These are phyloP conservation scores for Aporophyla lueneburgensis DNA, from an alignment of 2,888 invertebrate genomes.

Conservation along the genomic window DNA sequence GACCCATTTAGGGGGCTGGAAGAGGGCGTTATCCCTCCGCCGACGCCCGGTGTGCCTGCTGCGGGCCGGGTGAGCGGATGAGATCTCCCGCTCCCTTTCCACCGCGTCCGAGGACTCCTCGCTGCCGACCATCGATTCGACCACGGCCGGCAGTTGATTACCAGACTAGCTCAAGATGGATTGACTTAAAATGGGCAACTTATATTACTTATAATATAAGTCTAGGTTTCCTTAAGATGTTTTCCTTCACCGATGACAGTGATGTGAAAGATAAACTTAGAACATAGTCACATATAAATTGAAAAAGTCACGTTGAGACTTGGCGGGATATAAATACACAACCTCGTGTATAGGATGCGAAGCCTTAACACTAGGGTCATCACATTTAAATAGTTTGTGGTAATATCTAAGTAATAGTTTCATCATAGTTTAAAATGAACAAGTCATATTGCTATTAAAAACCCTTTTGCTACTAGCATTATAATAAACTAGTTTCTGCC, in stretches of 20 bases:
- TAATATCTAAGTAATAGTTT: neutral
- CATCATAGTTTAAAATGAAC: neutral
- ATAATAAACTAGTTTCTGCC: no score
- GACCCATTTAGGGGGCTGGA: no score
- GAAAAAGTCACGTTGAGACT: neutral
- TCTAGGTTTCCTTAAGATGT: neutral
- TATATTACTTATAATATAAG: neutral
- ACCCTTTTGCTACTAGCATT: no score
- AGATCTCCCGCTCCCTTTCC: no score
- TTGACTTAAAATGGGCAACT: neutral
- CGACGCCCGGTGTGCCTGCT: no score
- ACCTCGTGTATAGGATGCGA: no score
- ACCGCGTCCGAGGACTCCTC: no score
- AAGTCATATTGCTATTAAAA: no score
- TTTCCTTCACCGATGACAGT: neutral
- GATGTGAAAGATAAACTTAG: neutral
- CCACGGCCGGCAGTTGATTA: neutral
- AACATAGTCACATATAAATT: neutral
- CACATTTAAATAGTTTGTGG: neutral
- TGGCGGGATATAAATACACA: neutral
- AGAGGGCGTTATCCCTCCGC: no score
- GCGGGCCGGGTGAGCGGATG: no score
- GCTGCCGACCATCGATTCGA: no score
- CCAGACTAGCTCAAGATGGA: neutral
- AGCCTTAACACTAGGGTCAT: no score